Percentiles rank a stretch among this genome's conserved stretches.
These are phyloP conservation scores for Syrrhaptes paradoxus DNA, from an alignment of 2,113 vertebrate genomes.

Conservation along the genomic window DNA sequence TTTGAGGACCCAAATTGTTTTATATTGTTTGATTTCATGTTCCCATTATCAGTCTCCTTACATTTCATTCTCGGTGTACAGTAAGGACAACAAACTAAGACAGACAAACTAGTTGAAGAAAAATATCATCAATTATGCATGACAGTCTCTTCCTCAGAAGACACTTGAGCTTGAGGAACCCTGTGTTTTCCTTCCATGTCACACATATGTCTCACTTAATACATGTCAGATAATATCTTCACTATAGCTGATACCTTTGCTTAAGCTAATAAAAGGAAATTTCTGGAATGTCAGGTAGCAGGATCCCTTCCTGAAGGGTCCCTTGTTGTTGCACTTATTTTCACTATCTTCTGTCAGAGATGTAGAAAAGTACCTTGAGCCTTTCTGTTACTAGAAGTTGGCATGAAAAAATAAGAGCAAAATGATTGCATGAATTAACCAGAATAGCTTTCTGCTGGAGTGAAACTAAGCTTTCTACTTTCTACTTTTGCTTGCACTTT, in stretches of 20 bases:
- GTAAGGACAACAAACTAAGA: neutral
- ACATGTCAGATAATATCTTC: neutral
- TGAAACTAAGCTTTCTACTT: neutral
- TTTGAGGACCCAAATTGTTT: neutral
- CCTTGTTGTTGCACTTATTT: neutral
- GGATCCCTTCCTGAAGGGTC: neutral
- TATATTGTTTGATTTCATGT: constrained; percentile 1
- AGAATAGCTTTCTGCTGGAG: neutral
- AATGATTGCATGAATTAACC: neutral
- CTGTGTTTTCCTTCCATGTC: neutral
- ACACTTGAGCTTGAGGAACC: neutral
- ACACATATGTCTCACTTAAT: neutral
- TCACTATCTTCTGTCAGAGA: neutral
- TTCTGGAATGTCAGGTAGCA: neutral
- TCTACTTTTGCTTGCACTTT: neutral
- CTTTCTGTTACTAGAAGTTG: neutral
- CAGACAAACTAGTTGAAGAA: neutral
- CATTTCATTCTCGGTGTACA: neutral
- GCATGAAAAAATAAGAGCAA: neutral
- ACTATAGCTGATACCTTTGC: neutral
- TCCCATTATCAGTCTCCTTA: neutral
- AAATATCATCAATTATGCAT: neutral
- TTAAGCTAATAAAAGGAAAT: neutral
- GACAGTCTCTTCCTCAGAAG: neutral
- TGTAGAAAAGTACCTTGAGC: neutral